Conservation (phyloP, 2,888 invertebrate genomes). For the Coenonympha arcania region DNA sequence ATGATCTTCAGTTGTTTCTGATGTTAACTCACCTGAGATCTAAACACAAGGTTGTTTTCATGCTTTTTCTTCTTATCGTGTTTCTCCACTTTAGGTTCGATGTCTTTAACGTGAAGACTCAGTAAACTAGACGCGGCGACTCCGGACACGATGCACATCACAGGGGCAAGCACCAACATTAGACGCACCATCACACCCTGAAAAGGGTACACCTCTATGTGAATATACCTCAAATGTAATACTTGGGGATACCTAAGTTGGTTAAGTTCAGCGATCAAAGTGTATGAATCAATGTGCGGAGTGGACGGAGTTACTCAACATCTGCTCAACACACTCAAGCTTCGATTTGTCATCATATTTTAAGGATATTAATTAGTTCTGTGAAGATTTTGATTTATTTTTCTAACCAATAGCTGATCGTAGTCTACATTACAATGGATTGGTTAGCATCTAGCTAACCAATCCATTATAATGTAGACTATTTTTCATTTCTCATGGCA, state of each 20-base stretch:
- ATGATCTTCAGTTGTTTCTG: too few species aligned
- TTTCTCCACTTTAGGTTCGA: constrained; percentile 80
- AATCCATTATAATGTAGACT: too few species aligned
- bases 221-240: background rate
- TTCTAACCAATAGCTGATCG: too few species aligned
- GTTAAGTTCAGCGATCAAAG: constrained; percentile 77
- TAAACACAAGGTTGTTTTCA: constrained; percentile 82
- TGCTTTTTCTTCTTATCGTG: constrained; percentile 78
- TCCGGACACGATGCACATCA: constrained; percentile 98
- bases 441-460: too few species aligned
- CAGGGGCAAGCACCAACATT: constrained; percentile 97
- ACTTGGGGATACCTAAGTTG: too few species aligned
- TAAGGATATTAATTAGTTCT: too few species aligned
- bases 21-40: constrained; percentile 85
- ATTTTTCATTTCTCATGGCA: too few species aligned
- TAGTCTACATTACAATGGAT: too few species aligned
- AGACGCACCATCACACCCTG: constrained; percentile 99
- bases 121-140: constrained; percentile 92
- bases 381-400: too few species aligned
- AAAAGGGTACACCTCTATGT: background rate
- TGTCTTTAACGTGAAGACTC: constrained; percentile 88
- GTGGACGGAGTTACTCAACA: constrained; percentile 54
- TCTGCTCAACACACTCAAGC: constrained; percentile 59
- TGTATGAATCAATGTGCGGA: constrained; percentile 73
- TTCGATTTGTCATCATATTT: constrained; percentile 54